Conservation (phyloP, 1,140 invertebrate genomes). For the Drosophila elegans region DNA sequence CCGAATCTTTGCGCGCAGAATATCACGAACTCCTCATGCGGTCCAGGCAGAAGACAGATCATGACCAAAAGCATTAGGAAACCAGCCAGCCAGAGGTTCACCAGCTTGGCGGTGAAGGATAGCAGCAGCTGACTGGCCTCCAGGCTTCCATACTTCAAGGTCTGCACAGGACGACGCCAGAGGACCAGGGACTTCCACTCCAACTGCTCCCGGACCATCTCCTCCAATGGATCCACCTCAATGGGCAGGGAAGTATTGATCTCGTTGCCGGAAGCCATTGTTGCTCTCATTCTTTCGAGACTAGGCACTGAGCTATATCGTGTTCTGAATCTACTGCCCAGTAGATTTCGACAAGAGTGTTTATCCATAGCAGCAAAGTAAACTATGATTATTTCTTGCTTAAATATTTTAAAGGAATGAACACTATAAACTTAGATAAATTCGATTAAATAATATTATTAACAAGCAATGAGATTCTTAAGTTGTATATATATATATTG, state of each 20-base stretch:
- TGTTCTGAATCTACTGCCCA: neutral
- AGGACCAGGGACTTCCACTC: conserved; percentile 90
- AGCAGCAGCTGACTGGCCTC: conserved; percentile 88
- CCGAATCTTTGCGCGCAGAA: conserved; percentile 85
- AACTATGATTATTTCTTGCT: neutral
- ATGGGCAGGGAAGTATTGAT: neutral
- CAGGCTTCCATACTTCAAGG: conserved; percentile 92
- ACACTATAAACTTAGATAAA: neutral
- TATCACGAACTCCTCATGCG: conserved; percentile 83
- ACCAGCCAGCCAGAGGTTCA: conserved; percentile 85
- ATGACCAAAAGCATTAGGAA: conserved; percentile 52
- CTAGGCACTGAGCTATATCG: conserved; percentile 1
- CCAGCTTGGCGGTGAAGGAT: conserved; percentile 86
- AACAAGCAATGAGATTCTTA: neutral
- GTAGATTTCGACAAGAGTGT: conserved; percentile 1
- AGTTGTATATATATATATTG: too few species aligned
- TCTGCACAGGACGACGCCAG: conserved; percentile 93
- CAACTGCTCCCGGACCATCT: conserved; percentile 11
- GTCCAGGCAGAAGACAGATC: conserved; percentile 83
- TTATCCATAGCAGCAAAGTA: conserved; percentile 8
- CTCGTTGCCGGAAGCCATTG: neutral
- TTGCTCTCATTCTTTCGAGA: neutral
- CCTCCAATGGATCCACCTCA: conserved; percentile 1
- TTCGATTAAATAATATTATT: neutral
- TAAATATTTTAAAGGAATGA: neutral